Evolutionary conservation across 2,888 invertebrate genomes (phyloP), one percentile per base, ranked within the genome.

Genomic region (Drosophila acutilabella): DNA sequence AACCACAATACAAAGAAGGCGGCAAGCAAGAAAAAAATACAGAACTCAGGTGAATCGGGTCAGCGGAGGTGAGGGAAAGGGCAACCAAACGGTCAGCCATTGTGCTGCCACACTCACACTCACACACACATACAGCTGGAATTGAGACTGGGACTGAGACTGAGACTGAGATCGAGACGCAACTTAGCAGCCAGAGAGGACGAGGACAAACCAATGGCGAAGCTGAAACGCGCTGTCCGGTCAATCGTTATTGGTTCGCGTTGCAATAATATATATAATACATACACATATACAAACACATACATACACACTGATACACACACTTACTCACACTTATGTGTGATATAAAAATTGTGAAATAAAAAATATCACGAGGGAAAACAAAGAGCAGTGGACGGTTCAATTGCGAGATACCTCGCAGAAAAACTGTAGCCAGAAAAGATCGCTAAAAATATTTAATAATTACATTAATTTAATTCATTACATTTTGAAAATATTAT

Each of bases 181-280:
- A 51, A 61, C 70, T 78, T 67, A 58, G 61, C 30, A 71, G 60
- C 45, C 56, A 36, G 56, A 36, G 48, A 54, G 51, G 51, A 51
- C 40, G 74, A 65, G 64, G 65, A 50, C 66, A 89, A 77, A 69
- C 90, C 90, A 90, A 90, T 90, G 77, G 91, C 91, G 80, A 30
- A 89, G 88, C 83, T 81, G 84, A 81, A 87, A 79, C 66, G 67
- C 78, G 78, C 82, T 85, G 80, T 79, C 83, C 81, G 78, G 81
- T 91, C 89, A 87, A 83, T 89, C 89, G 91, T 91, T 90, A 91
- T 90, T 91, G 91, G 91, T 91, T 90, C 90, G 87, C 89, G 87
- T 78, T 82, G 86, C 86, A 88, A 88, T 90, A 87, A 90, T 90
- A 90, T 57, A 62, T 90, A 85, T 89, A 80, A 86, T 85, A 88